phyloP scores from a whole-genome alignment of 1,140 invertebrate genomes.

The Lysiphlebus fabarum region DNA sequence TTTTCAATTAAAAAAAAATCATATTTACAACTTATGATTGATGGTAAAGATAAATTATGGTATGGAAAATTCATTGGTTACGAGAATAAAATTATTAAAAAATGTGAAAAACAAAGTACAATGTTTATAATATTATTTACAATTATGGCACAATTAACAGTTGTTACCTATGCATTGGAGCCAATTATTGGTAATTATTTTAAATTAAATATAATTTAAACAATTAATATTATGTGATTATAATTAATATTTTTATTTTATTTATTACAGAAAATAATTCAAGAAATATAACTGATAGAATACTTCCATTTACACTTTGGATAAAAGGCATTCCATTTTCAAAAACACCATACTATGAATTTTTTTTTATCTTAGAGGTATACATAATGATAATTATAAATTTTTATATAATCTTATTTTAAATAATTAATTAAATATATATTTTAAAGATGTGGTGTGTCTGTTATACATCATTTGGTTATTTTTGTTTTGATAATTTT shows the following conservation, averaged over 20 bases:
- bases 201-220: neutral
- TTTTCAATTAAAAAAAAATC: neutral
- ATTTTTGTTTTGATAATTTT: conserved; percentile 24
- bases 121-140: conserved; percentile 1
- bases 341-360: neutral
- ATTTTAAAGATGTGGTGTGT: conserved; percentile 11
- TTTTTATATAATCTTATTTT: too few species aligned
- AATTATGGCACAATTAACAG: neutral
- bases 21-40: neutral
- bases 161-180: neutral
- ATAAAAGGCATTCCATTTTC: neutral
- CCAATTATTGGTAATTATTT: neutral
- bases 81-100: neutral
- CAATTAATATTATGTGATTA: neutral
- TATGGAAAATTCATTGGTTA: neutral
- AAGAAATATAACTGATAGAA: neutral
- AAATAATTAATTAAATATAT: neutral
- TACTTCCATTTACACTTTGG: neutral
- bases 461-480: conserved; percentile 17
- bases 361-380: neutral
- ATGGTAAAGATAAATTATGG: neutral
- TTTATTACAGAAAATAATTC: conserved; percentile 4
- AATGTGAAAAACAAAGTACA: neutral
- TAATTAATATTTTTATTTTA: neutral
- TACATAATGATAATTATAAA: too few species aligned